These are phyloP conservation scores for Hirtodrosophila histrioides DNA, from an alignment of 2,888 invertebrate genomes.

Conservation along the genomic window DNA sequence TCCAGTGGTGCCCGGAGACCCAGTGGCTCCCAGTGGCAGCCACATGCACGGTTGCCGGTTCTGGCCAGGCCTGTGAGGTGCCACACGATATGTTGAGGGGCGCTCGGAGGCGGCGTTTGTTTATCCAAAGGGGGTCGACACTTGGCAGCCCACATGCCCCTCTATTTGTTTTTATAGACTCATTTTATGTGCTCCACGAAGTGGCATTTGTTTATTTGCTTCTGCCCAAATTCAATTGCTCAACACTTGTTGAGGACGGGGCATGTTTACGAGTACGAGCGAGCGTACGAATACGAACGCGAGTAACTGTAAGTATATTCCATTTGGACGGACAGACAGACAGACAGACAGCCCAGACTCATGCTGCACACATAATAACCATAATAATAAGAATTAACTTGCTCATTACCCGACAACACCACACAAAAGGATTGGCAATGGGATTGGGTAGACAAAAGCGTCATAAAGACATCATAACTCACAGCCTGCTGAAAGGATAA, in stretches of 20 bases:
- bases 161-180: constrained; percentile 78
- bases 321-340: constrained; percentile 16
- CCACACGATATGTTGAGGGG: constrained; percentile 53
- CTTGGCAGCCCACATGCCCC: constrained; percentile 60
- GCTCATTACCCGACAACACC: constrained; percentile 61
- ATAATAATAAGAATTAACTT: constrained; percentile 77
- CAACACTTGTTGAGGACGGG: constrained; percentile 62
- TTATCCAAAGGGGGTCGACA: constrained; percentile 81
- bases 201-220: constrained; percentile 64
- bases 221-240: constrained; percentile 53
- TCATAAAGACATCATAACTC: constrained; percentile 82
- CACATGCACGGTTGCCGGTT: constrained; percentile 7
- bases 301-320: constrained; percentile 12
- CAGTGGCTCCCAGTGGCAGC: constrained; percentile 52
- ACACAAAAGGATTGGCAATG: constrained; percentile 68
- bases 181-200: constrained; percentile 70
- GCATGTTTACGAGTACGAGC: constrained; percentile 45
- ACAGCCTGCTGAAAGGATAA: constrained; percentile 72
- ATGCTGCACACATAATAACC: constrained; percentile 65
- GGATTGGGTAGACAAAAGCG: constrained; percentile 52
- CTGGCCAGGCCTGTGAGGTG: constrained; percentile 51
- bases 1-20: constrained; percentile 42
- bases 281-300: constrained; percentile 20
- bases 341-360: constrained; percentile 15
- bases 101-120: constrained; percentile 70